Evolutionary conservation across 2,113 vertebrate genomes (phyloP), one percentile per base, ranked within the genome.

Genomic region (Oncorhynchus clarkii): DNA sequence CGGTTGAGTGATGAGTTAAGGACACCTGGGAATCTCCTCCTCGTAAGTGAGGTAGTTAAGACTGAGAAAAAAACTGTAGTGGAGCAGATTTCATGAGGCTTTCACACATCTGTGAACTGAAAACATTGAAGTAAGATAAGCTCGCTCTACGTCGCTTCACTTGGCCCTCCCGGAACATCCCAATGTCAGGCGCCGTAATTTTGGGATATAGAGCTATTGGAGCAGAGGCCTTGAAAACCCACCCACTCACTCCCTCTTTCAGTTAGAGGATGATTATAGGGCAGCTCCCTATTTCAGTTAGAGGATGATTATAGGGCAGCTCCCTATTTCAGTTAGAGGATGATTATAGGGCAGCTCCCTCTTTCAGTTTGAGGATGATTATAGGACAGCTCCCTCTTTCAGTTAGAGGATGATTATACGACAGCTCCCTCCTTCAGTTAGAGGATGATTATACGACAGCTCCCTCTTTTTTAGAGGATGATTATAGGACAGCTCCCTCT

Each of bases 71-170:
- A 3, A 39, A 4, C 31, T 9, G 34, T 34, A 20, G 34, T 20
- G 67, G 20, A 22, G 67, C 34, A 78, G 80, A 82, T 82, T 84
- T 84, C 65, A 71, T 51, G 26, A 83, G 69, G 67, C 22, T 29
- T 69, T 80, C 54, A 57, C 75, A 65, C 51, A 31, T 78, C 69
- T 68, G 65, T 67, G 39, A 66, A 69, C 72, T 71, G 65, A 68
- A 79, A 75, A n/a, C 54, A 26, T 20, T 73, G 22, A 67, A 54
- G 65, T 54, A 12, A 72, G 67, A 68, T 26, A 66, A n/a, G 4
- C 29, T 27, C 3, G 45, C 66, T 68, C 54, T n/a, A 20, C 64
- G 26, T 31, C 39, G 13, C 20, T 65, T 26, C 65, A 14, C n/a
- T 16, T 54, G 54, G 16, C n/a, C 24, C 20, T 54, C 12, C 18